A percentile compares a stretch with the other conserved stretches of the same genome.
Conservation (phyloP, 2,113 vertebrate species). For the Epinephelus moara region DNA sequence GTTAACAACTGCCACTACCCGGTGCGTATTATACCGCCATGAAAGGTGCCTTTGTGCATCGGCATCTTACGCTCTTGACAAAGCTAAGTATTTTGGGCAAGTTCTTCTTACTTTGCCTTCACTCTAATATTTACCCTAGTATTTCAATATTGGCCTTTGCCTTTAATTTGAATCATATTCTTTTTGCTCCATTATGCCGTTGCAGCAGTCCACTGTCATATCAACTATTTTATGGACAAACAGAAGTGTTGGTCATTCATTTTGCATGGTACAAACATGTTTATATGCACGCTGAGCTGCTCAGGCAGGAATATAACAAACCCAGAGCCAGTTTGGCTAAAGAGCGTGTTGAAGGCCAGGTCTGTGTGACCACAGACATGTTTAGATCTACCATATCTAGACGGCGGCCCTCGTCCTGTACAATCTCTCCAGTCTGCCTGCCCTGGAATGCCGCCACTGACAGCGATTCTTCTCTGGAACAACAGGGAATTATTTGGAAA, state of each 20-base stretch:
- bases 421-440: slow-evolving; percentile 61
- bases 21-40: no score
- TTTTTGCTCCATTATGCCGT: neutral
- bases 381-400: slow-evolving; percentile 58
- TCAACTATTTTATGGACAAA: slow-evolving; percentile 29
- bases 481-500: slow-evolving; percentile 75
- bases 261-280: slow-evolving; percentile 10
- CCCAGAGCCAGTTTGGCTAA: slow-evolving; percentile 21
- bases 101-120: neutral
- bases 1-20: no score
- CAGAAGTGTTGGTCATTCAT: neutral
- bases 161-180: neutral
- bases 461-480: slow-evolving; percentile 67
- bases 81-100: no score
- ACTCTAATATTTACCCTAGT: neutral
- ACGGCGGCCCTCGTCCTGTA: slow-evolving; percentile 45
- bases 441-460: slow-evolving; percentile 70
- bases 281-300: slow-evolving; percentile 12
- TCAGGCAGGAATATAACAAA: neutral
- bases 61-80: no score
- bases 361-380: slow-evolving; percentile 63
- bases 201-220: neutral
- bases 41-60: no score
- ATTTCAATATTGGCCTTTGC: neutral
- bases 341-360: slow-evolving; percentile 61